Conservation (phyloP, 2,888 invertebrate genomes). For the Masnerella sp. region DNA sequence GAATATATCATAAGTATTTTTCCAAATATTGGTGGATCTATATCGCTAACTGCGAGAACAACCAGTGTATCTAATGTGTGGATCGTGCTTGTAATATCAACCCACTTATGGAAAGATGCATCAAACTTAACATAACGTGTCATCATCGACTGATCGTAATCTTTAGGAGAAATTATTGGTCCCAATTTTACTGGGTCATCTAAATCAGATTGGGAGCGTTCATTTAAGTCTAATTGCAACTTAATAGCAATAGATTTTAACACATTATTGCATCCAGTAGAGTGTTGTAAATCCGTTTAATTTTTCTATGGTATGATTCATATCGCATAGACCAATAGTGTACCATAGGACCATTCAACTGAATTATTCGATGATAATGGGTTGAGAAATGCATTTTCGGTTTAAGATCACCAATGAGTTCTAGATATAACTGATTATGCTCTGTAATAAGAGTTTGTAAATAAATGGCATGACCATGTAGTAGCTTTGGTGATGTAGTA, state of each 20-base stretch:
- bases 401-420: constrained; percentile 25
- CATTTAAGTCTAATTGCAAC: constrained; percentile 5
- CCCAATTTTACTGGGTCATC: not conserved
- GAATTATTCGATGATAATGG: constrained; percentile 20
- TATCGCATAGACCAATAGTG: constrained; percentile 25
- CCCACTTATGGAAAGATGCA: not conserved
- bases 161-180: not conserved
- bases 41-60: not conserved
- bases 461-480: constrained; percentile 10
- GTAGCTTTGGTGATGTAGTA: constrained; percentile 9
- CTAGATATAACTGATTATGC: constrained; percentile 16
- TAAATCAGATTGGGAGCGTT: not conserved
- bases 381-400: constrained; percentile 41
- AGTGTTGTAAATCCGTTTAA: constrained; percentile 14
- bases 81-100: not conserved
- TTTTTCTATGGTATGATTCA: constrained; percentile 31
- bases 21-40: not conserved
- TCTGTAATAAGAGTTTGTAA: constrained; percentile 24
- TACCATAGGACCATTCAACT: constrained; percentile 12
- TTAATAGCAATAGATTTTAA: constrained; percentile 19
- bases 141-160: not conserved
- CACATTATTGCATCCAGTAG: constrained; percentile 9
- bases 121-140: not conserved
- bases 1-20: not conserved
- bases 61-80: too few species aligned